These are phyloP conservation scores for Ceraclea dissimilis DNA, from an alignment of 2,888 invertebrate genomes.

Conservation along the genomic window DNA sequence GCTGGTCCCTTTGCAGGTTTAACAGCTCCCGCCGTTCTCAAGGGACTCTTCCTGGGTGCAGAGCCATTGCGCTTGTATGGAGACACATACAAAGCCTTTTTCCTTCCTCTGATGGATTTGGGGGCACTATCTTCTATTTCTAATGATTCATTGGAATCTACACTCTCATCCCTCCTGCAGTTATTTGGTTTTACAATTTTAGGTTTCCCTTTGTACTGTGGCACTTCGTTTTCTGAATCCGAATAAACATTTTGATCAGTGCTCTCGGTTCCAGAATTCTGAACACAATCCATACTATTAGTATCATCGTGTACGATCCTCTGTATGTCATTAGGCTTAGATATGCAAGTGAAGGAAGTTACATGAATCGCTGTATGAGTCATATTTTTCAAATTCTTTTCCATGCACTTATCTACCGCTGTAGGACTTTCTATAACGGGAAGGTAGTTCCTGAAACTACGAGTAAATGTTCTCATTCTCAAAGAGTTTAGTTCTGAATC, in stretches of 20 bases:
- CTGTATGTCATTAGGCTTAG: constrained; percentile 18
- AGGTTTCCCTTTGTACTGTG: constrained; percentile 41
- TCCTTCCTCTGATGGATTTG: constrained; percentile 57
- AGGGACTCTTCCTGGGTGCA: constrained; percentile 35
- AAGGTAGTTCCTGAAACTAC: constrained; percentile 44
- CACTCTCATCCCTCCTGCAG: constrained; percentile 37
- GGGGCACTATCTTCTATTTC: constrained; percentile 36
- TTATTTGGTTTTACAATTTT: constrained; percentile 51
- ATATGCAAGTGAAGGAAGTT: constrained; percentile 8
- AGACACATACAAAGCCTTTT: constrained; percentile 62
- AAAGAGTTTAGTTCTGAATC: constrained; percentile 58
- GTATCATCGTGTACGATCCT: constrained; percentile 37
- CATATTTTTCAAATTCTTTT: constrained; percentile 45
- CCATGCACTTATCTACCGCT: constrained; percentile 41
- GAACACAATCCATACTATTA: constrained; percentile 51
- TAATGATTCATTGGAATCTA: constrained; percentile 43
- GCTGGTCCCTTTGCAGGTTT: constrained; percentile 13
- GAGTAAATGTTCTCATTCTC: constrained; percentile 53
- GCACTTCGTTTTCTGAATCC: constrained; percentile 40
- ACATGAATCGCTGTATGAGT: constrained; percentile 33
- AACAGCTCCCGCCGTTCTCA: constrained; percentile 20
- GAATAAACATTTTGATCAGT: constrained; percentile 35
- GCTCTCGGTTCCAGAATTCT: constrained; percentile 50
- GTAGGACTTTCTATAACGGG: constrained; percentile 45
- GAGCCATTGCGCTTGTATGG: constrained; percentile 44